Conservation (phyloP, 92 coral and sea anemone genomes). For the Zoanthus sansibaricus region DNA sequence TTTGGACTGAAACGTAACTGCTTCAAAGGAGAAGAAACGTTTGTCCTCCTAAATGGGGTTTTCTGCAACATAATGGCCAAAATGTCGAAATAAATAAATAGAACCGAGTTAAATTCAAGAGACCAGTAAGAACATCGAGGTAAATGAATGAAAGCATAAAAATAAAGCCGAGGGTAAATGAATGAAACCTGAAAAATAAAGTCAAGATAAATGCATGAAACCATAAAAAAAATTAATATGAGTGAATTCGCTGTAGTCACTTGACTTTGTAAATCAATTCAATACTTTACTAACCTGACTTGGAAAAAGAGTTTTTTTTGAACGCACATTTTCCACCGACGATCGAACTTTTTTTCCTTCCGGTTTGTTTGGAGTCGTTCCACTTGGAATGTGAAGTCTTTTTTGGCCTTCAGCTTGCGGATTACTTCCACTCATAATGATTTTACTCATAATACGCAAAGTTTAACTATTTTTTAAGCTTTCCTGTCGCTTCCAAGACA, state of each 20-base stretch:
- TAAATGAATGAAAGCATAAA: neutral
- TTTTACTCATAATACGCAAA: neutral
- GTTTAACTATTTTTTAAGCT: neutral
- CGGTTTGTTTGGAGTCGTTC: slow-evolving; percentile 60
- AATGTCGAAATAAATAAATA: neutral
- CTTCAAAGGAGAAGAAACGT: slow-evolving; percentile 11
- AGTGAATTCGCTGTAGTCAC: neutral
- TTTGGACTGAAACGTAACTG: neutral
- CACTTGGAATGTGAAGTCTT: slow-evolving; percentile 44
- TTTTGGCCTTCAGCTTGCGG: neutral
- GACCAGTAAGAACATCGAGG: neutral
- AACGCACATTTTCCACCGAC: neutral
- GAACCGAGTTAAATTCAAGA: neutral
- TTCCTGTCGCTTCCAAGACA: neutral
- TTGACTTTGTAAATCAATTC: neutral
- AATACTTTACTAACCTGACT: neutral
- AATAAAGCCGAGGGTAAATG: neutral
- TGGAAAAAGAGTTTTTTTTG: neutral
- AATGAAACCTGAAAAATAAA: neutral
- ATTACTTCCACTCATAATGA: neutral
- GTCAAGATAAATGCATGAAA: neutral
- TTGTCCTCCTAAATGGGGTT: neutral
- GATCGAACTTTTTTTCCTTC: slow-evolving; percentile 31
- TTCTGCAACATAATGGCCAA: neutral
- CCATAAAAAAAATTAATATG: neutral